phyloP scores from a whole-genome alignment of 2,888 invertebrate genomes.

The Dione juno region DNA sequence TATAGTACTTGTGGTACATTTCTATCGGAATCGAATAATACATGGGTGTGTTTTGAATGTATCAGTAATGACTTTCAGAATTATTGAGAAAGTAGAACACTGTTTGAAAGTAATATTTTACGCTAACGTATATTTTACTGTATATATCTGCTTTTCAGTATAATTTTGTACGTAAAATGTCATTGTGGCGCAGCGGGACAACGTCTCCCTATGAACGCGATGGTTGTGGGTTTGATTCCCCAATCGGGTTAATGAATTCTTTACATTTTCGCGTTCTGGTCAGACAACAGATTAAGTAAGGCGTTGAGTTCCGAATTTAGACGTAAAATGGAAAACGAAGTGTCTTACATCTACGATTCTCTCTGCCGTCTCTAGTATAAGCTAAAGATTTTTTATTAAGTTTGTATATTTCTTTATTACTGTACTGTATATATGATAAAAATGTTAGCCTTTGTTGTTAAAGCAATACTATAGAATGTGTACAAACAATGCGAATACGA shows the following conservation, averaged over 20 bases:
- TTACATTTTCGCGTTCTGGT: no score
- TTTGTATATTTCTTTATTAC: neutral
- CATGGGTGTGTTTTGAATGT: constrained; percentile 28
- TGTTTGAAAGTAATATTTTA: constrained; percentile 11
- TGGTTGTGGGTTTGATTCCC: no score
- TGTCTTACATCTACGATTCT: no score
- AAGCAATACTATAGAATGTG: neutral
- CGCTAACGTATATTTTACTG: constrained; percentile 1
- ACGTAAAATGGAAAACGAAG: no score
- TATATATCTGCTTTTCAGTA: neutral
- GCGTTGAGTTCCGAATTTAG: no score
- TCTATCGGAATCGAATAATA: constrained; percentile 28
- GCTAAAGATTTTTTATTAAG: no score
- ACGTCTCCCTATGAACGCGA: neutral
- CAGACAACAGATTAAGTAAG: no score
- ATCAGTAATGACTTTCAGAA: constrained; percentile 33
- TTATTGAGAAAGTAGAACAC: constrained; percentile 25
- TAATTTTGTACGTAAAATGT: neutral
- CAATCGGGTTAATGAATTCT: no score
- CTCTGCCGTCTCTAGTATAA: no score
- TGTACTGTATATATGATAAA: neutral
- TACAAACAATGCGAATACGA: neutral
- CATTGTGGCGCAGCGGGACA: neutral
- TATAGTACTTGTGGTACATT: constrained; percentile 29
- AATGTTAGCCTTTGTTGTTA: neutral